phyloP scores from a whole-genome alignment of 2,113 vertebrate species.

The Corvus cornix region DNA sequence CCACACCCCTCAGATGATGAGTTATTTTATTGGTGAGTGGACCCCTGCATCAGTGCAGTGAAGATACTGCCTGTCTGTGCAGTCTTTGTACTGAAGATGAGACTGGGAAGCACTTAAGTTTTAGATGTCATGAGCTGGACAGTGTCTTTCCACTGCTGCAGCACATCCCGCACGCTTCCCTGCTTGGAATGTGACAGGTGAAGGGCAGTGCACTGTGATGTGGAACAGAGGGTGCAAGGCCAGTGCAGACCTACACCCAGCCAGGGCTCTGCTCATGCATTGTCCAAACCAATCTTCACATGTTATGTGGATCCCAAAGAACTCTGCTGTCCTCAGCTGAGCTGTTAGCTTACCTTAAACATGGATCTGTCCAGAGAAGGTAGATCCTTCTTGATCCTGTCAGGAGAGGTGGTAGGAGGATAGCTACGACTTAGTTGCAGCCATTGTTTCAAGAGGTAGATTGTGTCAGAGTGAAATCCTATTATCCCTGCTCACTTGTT shows the following conservation, averaged over 20 bases:
- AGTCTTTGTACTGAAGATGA: neutral
- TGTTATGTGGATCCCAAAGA: neutral
- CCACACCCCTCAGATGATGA: slow-evolving; percentile 97
- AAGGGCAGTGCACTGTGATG: neutral
- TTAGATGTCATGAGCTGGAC: neutral
- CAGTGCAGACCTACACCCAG: too few species aligned
- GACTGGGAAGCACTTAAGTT: neutral
- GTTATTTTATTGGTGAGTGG: slow-evolving; percentile 89
- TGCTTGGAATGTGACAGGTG: neutral
- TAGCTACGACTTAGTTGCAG: neutral
- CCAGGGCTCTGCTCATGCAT: neutral
- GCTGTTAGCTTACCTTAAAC: neutral
- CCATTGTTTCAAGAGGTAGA: neutral
- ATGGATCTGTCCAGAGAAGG: neutral
- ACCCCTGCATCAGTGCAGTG: neutral
- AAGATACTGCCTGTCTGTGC: neutral
- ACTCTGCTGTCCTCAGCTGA: neutral
- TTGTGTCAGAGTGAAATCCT: neutral
- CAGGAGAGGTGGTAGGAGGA: neutral
- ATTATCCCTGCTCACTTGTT: neutral
- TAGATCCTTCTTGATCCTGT: neutral
- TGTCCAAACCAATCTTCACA: neutral
- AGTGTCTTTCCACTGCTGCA: neutral
- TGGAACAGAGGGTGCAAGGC: neutral
- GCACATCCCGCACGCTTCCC: neutral